Evolutionary conservation across 1,140 invertebrate genomes (phyloP), one percentile per base, ranked within the genome.

Genomic region (Drosophila murphyi): DNA sequence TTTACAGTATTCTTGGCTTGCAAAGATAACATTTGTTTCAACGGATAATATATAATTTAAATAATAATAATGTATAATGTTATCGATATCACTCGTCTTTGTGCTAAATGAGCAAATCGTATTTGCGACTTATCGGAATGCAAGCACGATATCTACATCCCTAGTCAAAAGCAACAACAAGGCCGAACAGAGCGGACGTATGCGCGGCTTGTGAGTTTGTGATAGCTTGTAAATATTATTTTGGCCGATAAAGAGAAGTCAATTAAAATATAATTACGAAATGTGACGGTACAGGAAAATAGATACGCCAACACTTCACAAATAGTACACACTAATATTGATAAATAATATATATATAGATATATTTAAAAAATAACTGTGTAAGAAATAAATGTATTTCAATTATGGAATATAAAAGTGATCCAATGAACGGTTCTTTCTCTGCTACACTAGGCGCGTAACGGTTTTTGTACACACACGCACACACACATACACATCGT

Each of bases 81-180:
- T 1, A 41, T 20, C 1, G 7, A 37, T 55, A 20, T 4, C 20
- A 4, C 6, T 5, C 12, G 2, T 3, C 4, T 3, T 31, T 7
- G 12, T 28, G 10, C 3, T 29, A 2, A 50, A 4, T 7, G 4
- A 12, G n/a, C 28, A 62, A 29, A 50, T 62, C 20, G 20, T 12
- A 2, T 29, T 20, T 4, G 32, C 34, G 45, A 32, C 28, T 2
- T 50, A 64, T 71, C 60, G 61, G 48, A 56, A 41, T 31, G 4
- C 2, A 4, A 3, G n/a, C 5, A 12, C 68, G 51, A 50, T 48
- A 56, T 28, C 43, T 65, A 39, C 51, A 69, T 41, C 34, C 39
- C 28, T 12, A 12, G 39, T 73, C 71, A 73, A 73, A 73, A 56
- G 71, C 64, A 73, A 73, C 64, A 73, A 73, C 71, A 73, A 73